Evolutionary conservation across 2,888 invertebrate genomes (phyloP), one percentile per base, ranked within the genome.

Genomic region (Aphidius colemani): DNA sequence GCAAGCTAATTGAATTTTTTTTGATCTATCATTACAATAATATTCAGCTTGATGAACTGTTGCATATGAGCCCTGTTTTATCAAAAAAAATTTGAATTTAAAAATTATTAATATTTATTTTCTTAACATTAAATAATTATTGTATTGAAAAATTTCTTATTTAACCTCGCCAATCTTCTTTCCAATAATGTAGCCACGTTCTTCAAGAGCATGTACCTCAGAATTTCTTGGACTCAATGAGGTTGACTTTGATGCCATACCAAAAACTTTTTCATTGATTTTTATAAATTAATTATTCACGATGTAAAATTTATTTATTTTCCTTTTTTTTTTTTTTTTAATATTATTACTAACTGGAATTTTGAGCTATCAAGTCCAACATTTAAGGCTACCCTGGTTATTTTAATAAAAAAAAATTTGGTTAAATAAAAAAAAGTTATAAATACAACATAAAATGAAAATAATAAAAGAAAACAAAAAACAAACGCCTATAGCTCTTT

Each of bases 31-130:
- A 44, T 87, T 88, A 83, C 93, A 92, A 72, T 89, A 88, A 84
- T 91, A 91, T 78, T 93, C 89, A 75, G 95, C 94, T 71, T 93
- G 87, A 76, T 94, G 94, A 44, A 96, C 96, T 59, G 93, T 93
- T 67, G 95, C 95, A 82, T 95, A 95, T 30, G 94, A 94, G 66
- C 95, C 95, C 85, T 94, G 62, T 64, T 50, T 50, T 46, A 64
- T 59, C n/a, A n/a, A n/a, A n/a, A n/a, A 40, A 8, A 56, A 50
- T 43, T 61, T 10, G n/a, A n/a, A n/a, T 18, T 46, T 50, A 51
- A 18, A 18, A 18, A 18, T 18, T 18, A 18, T 18, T 2, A 5
- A 41, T 13, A 58, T n/a, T 11, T 10, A 44, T 59, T 9, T 59
- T 46, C 57, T 60, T 46, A 44, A 6, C n/a, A 18, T 39, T 40